These are phyloP conservation scores for Protosalanx chinensis DNA, from an alignment of 2,797 vertebrate genomes.

Conservation along the genomic window DNA sequence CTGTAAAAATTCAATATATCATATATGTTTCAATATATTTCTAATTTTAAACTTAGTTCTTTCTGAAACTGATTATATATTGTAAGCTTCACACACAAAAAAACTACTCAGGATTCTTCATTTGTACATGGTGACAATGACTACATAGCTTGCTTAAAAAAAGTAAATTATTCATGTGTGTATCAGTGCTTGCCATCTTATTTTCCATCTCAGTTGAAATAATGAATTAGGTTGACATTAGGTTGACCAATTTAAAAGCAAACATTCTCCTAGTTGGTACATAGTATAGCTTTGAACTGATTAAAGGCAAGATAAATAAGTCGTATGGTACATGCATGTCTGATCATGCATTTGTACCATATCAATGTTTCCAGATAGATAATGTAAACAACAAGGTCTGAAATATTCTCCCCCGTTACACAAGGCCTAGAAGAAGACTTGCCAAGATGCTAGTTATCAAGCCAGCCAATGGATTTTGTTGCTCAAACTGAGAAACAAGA, in stretches of 20 bases:
- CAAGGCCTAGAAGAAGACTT: slow-evolving; percentile 37
- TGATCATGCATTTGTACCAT: slow-evolving; percentile 30
- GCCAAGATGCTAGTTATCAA: slow-evolving; percentile 27
- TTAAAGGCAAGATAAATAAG: slow-evolving; percentile 7
- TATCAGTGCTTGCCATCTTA: slow-evolving; percentile 68
- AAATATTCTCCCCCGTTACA: slow-evolving; percentile 17
- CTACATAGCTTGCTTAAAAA: slow-evolving; percentile 66
- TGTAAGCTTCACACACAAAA: slow-evolving; percentile 38
- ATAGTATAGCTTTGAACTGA: slow-evolving; percentile 57
- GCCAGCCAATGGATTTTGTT: slow-evolving; percentile 25
- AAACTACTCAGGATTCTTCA: slow-evolving; percentile 53
- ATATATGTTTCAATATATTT: no score
- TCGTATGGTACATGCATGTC: no score
- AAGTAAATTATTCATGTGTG: slow-evolving; percentile 62
- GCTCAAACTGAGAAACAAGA: slow-evolving; percentile 47
- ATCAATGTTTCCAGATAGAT: slow-evolving; percentile 43
- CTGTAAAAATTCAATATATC: neutral
- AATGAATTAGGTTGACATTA: slow-evolving; percentile 47
- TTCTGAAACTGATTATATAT: slow-evolving; percentile 50
- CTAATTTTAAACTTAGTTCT: slow-evolving; percentile 35
- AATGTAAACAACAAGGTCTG: slow-evolving; percentile 21
- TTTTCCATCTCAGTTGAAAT: slow-evolving; percentile 79
- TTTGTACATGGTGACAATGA: slow-evolving; percentile 56
- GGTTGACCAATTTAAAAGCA: slow-evolving; percentile 64
- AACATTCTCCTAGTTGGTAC: slow-evolving; percentile 46